Evolutionary conservation across 2,888 invertebrate genomes (phyloP), one percentile per base, ranked within the genome.

Genomic region (Invenusta paracnida): DNA sequence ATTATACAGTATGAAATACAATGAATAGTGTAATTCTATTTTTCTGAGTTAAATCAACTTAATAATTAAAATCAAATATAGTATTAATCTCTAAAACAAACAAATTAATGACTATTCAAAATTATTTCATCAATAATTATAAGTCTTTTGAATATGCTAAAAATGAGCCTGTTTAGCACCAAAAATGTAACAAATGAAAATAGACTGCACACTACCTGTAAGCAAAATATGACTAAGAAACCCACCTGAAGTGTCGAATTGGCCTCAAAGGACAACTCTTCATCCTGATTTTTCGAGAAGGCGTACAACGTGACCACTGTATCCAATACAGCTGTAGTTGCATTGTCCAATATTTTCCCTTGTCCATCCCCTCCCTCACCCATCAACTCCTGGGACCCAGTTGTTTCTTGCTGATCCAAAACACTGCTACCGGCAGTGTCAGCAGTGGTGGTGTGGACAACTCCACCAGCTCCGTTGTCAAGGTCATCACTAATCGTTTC

Each of bases 251-350:
- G 84, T 5, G 79, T 88, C 92, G 99, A 98, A 84, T 97, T 97
- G 91, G 98, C 98, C 91, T 97, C 96, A 92, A 98, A 98, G 88
- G 96, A 96, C 89, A 98, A 92, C 93, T 98, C 98, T 91, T 97
- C 97, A 91, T 96, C 88, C 88, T 90, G 90, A 81, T 89, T 95
- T 92, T 96, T 96, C 88, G 95, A 95, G 88, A 91, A 92, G 13
- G 90, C 89, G 92, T 98, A 98, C 85, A 98, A 93, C 30, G 98
- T 97, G 88, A 97, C 95, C 89, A 97, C 97, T 90, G 96, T 96
- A 91, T 98, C 97, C 85, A 97, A 93, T 48, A 88, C 87, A 23
- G 84, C 31, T 23, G n/a, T 85, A 11, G 67, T 1, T 81, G 5
- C 81, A 30, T 0, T 13, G n/a, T n/a, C n/a, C n/a, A n/a, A n/a